Conservation (phyloP, 2,113 vertebrate species). For the Corydoras maculifer region DNA sequence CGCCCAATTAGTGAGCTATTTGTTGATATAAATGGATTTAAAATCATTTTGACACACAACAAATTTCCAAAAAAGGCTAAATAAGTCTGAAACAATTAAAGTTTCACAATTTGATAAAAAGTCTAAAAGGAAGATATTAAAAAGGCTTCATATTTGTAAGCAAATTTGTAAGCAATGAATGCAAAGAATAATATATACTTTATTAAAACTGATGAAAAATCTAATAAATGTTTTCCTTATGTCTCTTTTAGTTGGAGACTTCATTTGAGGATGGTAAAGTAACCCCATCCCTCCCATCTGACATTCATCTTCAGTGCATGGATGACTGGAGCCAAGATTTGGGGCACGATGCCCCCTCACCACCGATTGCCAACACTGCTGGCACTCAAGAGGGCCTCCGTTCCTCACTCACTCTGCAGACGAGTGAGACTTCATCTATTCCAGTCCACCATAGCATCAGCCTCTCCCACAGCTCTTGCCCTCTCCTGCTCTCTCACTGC, state of each 20-base stretch:
- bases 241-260: conserved; percentile 48
- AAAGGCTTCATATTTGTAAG: too few relatives aligned
- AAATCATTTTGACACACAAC: too few relatives aligned
- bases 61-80: too few relatives aligned
- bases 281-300: conserved; percentile 50
- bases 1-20: too few relatives aligned
- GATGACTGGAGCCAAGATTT: conserved; percentile 59
- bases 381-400: conserved; percentile 49
- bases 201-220: too few relatives aligned
- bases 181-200: too few relatives aligned
- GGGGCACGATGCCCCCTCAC: conserved; percentile 48
- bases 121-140: too few relatives aligned
- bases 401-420: conserved; percentile 61
- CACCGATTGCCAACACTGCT: conserved; percentile 43
- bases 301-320: conserved; percentile 55
- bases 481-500: conserved; percentile 62
- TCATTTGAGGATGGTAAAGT: conserved; percentile 53
- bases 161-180: too few relatives aligned
- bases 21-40: too few relatives aligned
- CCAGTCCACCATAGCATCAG: conserved; percentile 63
- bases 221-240: too few relatives aligned
- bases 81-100: too few relatives aligned
- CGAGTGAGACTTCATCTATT: conserved; percentile 42
- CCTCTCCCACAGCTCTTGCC: conserved; percentile 55
- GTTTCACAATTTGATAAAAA: too few relatives aligned